A percentile compares a stretch with the other conserved stretches of the same genome.
phyloP scores from a whole-genome alignment of 2,113 vertebrate genomes.

The Baryphthengus martii region DNA sequence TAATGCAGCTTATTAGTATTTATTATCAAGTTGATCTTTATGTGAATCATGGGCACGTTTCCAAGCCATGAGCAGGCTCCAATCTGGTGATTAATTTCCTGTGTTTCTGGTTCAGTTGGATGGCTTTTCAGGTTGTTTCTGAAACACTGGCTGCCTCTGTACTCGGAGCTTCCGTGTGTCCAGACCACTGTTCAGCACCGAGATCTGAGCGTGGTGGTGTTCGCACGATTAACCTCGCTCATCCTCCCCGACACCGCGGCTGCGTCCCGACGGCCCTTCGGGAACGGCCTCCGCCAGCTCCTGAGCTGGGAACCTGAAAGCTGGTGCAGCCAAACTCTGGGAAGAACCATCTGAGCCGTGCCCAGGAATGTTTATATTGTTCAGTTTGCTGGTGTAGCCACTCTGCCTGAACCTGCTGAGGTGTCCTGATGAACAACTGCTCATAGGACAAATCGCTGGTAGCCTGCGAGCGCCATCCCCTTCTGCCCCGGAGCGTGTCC shows the following conservation, averaged over 20 bases:
- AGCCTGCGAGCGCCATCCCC: rapidly evolving
- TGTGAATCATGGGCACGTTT: neutral
- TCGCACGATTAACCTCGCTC: neutral
- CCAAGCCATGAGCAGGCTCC: neutral
- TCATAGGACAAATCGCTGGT: no score
- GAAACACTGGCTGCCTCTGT: neutral
- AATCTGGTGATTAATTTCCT: neutral
- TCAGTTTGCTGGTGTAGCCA: neutral
- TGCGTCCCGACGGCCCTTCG: neutral
- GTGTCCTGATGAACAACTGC: neutral
- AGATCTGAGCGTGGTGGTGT: neutral
- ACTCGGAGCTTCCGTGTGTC: rapidly evolving
- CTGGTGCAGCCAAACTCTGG: neutral
- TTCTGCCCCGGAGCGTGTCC: neutral
- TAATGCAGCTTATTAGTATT: neutral
- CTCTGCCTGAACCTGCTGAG: neutral
- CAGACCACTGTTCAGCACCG: neutral
- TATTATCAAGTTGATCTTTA: neutral
- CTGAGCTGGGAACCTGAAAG: neutral
- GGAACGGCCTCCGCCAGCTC: neutral
- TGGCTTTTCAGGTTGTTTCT: neutral
- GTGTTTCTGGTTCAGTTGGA: neutral
- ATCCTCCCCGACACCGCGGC: rapidly evolving
- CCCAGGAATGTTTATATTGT: neutral
- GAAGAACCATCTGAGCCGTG: neutral